Conservation (phyloP, 2,888 invertebrate genomes). For the Crematogaster levior region DNA sequence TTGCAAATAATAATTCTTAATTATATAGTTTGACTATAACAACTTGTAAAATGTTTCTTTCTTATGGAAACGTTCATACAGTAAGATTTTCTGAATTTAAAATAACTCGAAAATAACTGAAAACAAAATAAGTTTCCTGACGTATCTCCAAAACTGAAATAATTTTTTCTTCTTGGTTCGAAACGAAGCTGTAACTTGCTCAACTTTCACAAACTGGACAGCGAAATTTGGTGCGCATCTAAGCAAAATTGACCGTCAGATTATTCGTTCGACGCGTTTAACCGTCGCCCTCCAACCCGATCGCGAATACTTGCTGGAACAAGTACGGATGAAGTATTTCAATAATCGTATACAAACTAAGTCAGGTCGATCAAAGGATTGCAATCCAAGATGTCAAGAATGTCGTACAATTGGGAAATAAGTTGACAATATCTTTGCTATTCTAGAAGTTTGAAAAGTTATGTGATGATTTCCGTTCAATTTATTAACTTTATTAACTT, state of each 20-base stretch:
- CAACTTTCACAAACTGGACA: not conserved
- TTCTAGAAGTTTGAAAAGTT: not conserved
- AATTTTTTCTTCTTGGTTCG: not conserved
- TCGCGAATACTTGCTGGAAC: constrained; percentile 69
- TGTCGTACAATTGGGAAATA: constrained; percentile 18
- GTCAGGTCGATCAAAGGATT: constrained; percentile 39
- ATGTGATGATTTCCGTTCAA: not conserved
- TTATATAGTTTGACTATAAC: not conserved
- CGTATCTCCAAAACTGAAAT: not conserved
- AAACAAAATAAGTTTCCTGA: not conserved
- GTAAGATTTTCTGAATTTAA: not conserved
- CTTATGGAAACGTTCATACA: not conserved
- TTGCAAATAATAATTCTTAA: not conserved
- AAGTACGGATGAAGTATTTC: constrained; percentile 77
- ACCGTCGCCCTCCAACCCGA: constrained; percentile 41
- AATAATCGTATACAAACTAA: constrained; percentile 68
- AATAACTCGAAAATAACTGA: not conserved
- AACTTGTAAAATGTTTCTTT: not conserved
- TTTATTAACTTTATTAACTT: not conserved
- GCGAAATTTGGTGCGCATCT: constrained; percentile 30
- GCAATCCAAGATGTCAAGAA: constrained; percentile 40
- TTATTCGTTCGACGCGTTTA: constrained; percentile 57
- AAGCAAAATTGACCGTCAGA: constrained; percentile 53
- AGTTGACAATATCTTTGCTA: not conserved
- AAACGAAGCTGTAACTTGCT: not conserved